A percentile compares a stretch with the other conserved stretches of the same genome.
These are phyloP conservation scores for Hippocampus abdominalis DNA, from an alignment of 2,113 vertebrate genomes.

Conservation along the genomic window DNA sequence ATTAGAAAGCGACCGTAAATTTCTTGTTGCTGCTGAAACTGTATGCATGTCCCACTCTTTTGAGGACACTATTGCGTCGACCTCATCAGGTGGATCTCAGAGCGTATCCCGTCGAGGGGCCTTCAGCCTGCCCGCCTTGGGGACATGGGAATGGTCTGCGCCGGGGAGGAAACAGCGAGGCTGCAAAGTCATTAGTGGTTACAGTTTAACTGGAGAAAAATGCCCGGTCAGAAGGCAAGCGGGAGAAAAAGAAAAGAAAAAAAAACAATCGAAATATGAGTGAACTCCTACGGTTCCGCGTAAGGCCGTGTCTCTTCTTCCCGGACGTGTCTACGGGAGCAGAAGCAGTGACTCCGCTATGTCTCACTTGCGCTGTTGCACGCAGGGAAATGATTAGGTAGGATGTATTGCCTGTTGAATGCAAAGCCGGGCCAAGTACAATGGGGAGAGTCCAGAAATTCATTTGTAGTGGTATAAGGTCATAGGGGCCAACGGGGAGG, in stretches of 20 bases:
- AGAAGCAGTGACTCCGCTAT: not conserved
- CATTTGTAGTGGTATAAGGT: not conserved
- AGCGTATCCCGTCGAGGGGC: not conserved
- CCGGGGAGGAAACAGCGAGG: constrained; percentile 4
- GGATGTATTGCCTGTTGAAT: not conserved
- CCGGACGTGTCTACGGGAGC: not conserved
- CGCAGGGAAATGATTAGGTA: not conserved
- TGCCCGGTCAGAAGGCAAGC: not conserved
- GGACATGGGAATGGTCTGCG: not conserved
- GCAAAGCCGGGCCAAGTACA: not conserved
- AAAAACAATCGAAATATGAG: not conserved
- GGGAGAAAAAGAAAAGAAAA: not conserved
- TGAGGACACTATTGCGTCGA: not conserved
- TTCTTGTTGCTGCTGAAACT: too few species aligned
- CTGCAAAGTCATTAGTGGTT: constrained; percentile 1
- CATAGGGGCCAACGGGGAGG: too few species aligned
- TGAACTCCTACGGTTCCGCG: not conserved
- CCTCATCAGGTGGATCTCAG: not conserved
- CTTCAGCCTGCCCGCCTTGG: not conserved
- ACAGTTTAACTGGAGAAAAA: constrained; percentile 7
- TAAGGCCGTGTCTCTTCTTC: not conserved
- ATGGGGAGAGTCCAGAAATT: not conserved
- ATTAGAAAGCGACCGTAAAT: too few species aligned
- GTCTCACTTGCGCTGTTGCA: not conserved
- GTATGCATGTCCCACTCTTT: not conserved